These are phyloP conservation scores for Atta cephalotes DNA, from an alignment of 1,140 invertebrate species.

Conservation along the genomic window DNA sequence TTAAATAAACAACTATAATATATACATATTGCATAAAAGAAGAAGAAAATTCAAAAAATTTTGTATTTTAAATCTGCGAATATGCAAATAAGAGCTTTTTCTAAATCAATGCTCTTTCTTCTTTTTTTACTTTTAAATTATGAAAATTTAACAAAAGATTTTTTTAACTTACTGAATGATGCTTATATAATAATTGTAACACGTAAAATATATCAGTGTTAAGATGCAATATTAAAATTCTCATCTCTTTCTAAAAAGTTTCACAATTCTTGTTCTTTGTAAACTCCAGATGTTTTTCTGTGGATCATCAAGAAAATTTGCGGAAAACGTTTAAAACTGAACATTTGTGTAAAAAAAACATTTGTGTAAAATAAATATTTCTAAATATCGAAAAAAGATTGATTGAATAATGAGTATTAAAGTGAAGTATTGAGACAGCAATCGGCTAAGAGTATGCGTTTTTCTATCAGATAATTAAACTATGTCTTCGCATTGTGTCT, in stretches of 20 bases:
- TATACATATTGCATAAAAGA: background rate
- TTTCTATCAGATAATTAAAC: conserved; percentile 58
- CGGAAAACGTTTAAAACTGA: conserved; percentile 49
- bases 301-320: conserved; percentile 57
- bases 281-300: conserved; percentile 11
- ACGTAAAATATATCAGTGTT: conserved; percentile 7
- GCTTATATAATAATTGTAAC: conserved; percentile 1
- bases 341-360: background rate
- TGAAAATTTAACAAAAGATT: background rate
- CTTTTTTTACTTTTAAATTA: background rate
- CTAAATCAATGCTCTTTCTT: background rate
- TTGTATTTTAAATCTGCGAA: background rate
- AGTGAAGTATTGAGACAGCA: background rate
- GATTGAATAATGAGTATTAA: background rate
- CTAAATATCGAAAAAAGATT: background rate
- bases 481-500: conserved; percentile 11
- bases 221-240: background rate
- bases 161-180: background rate
- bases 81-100: background rate
- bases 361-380: conserved; percentile 8
- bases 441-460: conserved; percentile 8
- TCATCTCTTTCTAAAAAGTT: conserved; percentile 41
- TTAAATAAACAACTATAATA: background rate
- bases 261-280: conserved; percentile 27
- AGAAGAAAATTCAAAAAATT: background rate